Evolutionary conservation across 2,888 invertebrate genomes (phyloP).

Genomic region (Lepidochrysops patricia): DNA sequence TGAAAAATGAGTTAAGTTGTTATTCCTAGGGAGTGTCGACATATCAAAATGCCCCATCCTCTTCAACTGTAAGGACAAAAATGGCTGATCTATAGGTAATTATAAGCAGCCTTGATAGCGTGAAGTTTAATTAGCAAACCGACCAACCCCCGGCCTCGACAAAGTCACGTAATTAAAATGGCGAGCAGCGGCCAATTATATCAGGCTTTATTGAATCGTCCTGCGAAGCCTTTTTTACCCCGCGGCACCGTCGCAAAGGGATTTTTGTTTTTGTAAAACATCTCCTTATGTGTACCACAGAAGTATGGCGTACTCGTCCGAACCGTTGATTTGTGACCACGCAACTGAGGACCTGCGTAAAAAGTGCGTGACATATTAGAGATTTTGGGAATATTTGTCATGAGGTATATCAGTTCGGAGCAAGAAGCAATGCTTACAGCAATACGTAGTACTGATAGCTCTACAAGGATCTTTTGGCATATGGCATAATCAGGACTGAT

Average conservation of each 20-base stretch:
- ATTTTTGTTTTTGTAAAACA: constrained; percentile 30
- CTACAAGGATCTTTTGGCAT: too few species aligned
- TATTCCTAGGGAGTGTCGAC: too few species aligned
- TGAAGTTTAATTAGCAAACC: constrained; percentile 11
- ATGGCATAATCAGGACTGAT: too few species aligned
- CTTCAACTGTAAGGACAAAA: neutral
- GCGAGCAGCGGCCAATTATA: constrained; percentile 52
- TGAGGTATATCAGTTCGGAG: too few species aligned
- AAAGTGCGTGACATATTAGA: neutral
- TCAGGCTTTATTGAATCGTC: constrained; percentile 58
- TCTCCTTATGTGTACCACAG: constrained; percentile 19
- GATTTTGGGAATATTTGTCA: too few species aligned
- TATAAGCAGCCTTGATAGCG: constrained; percentile 1
- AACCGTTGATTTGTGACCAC: neutral
- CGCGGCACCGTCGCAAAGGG: constrained; percentile 40
- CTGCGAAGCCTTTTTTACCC: constrained; percentile 38
- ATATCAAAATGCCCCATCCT: too few species aligned
- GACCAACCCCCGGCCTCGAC: neutral
- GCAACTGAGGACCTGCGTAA: neutral
- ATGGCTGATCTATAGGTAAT: neutral
- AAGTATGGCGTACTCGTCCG: constrained; percentile 14
- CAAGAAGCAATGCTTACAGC: too few species aligned
- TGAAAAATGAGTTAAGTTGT: too few species aligned
- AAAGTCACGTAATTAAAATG: constrained; percentile 49
- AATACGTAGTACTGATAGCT: too few species aligned